A percentile compares a stretch with the other conserved stretches of the same genome.
Conservation (phyloP, 2,113 vertebrate genomes). For the Epinephelus lanceolatus region DNA sequence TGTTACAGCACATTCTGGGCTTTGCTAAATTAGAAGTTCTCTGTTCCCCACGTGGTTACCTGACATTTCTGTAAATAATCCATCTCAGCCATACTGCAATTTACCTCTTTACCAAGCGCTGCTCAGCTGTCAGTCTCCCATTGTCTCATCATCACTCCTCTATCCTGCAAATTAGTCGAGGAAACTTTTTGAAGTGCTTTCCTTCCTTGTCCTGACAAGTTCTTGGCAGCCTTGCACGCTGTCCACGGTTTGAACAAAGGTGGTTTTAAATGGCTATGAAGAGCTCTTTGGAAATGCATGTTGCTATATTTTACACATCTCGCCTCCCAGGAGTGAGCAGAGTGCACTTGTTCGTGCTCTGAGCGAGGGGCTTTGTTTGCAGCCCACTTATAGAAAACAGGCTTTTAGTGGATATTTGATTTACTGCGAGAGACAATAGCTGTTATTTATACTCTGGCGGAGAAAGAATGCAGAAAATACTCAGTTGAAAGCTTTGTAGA, state of each 20-base stretch:
- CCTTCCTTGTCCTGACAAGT: conserved; percentile 63
- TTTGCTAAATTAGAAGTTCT: conserved; percentile 6
- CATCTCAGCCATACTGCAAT: conserved; percentile 11
- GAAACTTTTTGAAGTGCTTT: conserved; percentile 40
- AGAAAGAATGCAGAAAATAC: conserved; percentile 26
- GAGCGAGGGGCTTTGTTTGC: conserved; percentile 62
- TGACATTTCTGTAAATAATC: conserved; percentile 18
- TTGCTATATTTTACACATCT: conserved; percentile 55
- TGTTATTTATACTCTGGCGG: conserved; percentile 63
- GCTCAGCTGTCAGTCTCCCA: conserved; percentile 39
- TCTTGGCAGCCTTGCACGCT: conserved; percentile 21
- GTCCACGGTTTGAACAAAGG: conserved; percentile 40
- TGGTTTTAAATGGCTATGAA: conserved; percentile 52
- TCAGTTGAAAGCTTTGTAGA: conserved; percentile 59
- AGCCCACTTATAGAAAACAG: conserved; percentile 62
- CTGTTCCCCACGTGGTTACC: neutral
- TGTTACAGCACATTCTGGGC: neutral
- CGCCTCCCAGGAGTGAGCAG: conserved; percentile 68
- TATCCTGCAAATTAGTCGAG: conserved; percentile 15
- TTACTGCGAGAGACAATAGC: conserved; percentile 66
- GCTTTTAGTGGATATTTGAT: conserved; percentile 66
- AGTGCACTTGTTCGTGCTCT: conserved; percentile 66
- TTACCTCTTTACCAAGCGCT: neutral
- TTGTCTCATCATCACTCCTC: conserved; percentile 32
- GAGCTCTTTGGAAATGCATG: conserved; percentile 43